Evolutionary conservation across 2,888 invertebrate species (phyloP).

Genomic region (Lepidocyrtoides sp.): DNA sequence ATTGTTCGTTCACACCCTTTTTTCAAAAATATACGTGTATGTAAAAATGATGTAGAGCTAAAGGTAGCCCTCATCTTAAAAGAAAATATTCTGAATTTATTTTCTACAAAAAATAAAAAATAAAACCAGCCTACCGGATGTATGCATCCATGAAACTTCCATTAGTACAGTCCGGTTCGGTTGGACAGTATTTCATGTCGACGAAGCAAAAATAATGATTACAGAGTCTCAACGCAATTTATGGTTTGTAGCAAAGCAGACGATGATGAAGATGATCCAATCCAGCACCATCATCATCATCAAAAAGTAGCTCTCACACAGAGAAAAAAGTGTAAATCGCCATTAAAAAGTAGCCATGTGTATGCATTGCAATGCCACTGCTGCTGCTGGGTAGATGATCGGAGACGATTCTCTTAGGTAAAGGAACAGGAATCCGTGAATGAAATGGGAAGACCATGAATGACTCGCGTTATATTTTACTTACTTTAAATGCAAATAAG

Average conservation of each 20-base stretch:
- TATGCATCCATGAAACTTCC: constrained; percentile 64
- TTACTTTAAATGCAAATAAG: constrained; percentile 63
- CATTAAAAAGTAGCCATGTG: constrained; percentile 31
- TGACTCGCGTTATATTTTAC: constrained; percentile 52
- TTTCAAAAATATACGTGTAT: no score
- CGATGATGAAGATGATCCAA: constrained; percentile 58
- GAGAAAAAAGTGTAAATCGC: constrained; percentile 56
- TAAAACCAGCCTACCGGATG: constrained; percentile 60
- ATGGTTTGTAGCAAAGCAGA: constrained; percentile 28
- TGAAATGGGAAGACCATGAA: constrained; percentile 43
- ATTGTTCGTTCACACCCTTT: constrained; percentile 1
- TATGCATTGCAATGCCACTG: background rate
- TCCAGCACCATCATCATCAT: constrained; percentile 43
- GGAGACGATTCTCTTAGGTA: no score
- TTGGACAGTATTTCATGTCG: constrained; percentile 62
- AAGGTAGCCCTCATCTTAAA: background rate
- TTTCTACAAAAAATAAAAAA: background rate
- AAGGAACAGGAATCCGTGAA: constrained; percentile 46
- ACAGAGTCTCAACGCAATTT: constrained; percentile 53
- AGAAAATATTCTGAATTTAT: background rate
- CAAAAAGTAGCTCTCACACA: constrained; percentile 55
- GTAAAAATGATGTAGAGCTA: no score
- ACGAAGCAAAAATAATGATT: constrained; percentile 61
- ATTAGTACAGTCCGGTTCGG: constrained; percentile 54
- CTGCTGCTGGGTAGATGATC: background rate